Percentiles rank a stretch among this genome's conserved stretches.
Evolutionary conservation across 2,113 vertebrate species (phyloP).

Genomic region (Thalassarche chlororhynchos): DNA sequence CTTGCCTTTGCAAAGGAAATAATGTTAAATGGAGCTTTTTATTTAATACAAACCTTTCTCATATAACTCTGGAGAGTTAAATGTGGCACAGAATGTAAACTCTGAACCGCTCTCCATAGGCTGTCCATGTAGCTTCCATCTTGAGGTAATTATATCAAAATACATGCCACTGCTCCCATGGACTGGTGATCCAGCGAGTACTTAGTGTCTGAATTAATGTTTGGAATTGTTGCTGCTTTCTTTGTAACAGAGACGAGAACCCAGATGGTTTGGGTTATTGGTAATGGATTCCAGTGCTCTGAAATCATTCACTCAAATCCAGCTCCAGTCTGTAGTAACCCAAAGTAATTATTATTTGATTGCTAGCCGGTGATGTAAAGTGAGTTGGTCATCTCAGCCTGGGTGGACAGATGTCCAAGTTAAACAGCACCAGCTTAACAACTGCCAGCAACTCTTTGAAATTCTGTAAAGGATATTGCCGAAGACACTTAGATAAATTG

Average conservation of each 20-base stretch:
- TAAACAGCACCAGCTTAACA: slow-evolving; percentile 47
- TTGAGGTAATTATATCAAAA: slow-evolving; percentile 36
- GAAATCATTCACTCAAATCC: slow-evolving; percentile 54
- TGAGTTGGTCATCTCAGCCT: slow-evolving; percentile 50
- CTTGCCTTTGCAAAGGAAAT: slow-evolving; percentile 65
- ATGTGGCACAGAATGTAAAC: slow-evolving; percentile 62
- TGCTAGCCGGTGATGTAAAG: slow-evolving; percentile 49
- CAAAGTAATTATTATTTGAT: slow-evolving; percentile 61
- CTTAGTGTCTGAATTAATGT: slow-evolving; percentile 47
- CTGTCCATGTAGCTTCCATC: slow-evolving; percentile 47
- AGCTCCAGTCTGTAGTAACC: slow-evolving; percentile 39
- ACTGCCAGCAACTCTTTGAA: slow-evolving; percentile 29
- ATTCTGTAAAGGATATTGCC: slow-evolving; percentile 18
- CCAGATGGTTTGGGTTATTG: slow-evolving; percentile 63
- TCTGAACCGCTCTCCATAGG: slow-evolving; percentile 19
- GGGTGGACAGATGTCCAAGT: slow-evolving; percentile 55
- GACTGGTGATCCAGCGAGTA: slow-evolving; percentile 24
- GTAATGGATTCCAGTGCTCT: slow-evolving; percentile 66
- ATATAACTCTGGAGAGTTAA: slow-evolving; percentile 60
- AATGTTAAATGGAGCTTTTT: slow-evolving; percentile 73
- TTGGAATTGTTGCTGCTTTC: slow-evolving; percentile 61
- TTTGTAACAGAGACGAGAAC: slow-evolving; percentile 55
- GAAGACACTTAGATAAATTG: slow-evolving; percentile 16
- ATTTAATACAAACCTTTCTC: slow-evolving; percentile 68
- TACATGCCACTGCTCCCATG: slow-evolving; percentile 29